Evolutionary conservation across 1,140 invertebrate genomes (phyloP).

Genomic region (Cephus cinctus): DNA sequence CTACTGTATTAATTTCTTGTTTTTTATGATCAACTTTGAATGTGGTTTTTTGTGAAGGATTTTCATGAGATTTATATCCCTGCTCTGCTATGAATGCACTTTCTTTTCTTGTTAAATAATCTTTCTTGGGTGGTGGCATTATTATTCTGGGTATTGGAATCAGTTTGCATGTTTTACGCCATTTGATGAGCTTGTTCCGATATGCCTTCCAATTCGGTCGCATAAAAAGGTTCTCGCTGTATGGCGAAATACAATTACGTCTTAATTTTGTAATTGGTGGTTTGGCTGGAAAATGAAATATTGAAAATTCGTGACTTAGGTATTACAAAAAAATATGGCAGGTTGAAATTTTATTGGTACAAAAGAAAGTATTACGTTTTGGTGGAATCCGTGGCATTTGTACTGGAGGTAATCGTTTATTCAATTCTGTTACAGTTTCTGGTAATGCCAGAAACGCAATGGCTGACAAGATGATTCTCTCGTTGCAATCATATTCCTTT

Average conservation of each 20-base stretch:
- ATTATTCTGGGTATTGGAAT: slow-evolving; percentile 27
- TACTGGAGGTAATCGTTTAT: slow-evolving; percentile 36
- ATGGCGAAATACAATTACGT: slow-evolving; percentile 26
- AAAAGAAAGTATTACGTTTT: slow-evolving; percentile 34
- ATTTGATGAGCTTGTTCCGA: slow-evolving; percentile 19
- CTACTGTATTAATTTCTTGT: too few species aligned
- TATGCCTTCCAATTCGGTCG: slow-evolving; percentile 34
- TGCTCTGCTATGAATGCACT: too few species aligned
- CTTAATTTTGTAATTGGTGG: slow-evolving; percentile 9
- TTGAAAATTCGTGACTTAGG: too few species aligned
- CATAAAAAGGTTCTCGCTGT: slow-evolving; percentile 28
- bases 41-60: too few species aligned
- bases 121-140: slow-evolving; percentile 19
- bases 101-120: too few species aligned
- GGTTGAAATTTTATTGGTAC: not conserved
- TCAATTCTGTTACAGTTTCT: slow-evolving; percentile 35
- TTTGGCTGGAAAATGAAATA: slow-evolving; percentile 20
- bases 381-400: slow-evolving; percentile 17
- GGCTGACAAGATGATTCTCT: slow-evolving; percentile 43
- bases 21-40: too few species aligned
- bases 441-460: slow-evolving; percentile 47
- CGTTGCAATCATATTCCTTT: slow-evolving; percentile 39
- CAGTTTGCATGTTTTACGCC: slow-evolving; percentile 21
- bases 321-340: not conserved
- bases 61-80: too few species aligned